These are phyloP conservation scores for Oncorhynchus tshawytscha DNA, from an alignment of 2,113 vertebrate genomes.

Conservation along the genomic window DNA sequence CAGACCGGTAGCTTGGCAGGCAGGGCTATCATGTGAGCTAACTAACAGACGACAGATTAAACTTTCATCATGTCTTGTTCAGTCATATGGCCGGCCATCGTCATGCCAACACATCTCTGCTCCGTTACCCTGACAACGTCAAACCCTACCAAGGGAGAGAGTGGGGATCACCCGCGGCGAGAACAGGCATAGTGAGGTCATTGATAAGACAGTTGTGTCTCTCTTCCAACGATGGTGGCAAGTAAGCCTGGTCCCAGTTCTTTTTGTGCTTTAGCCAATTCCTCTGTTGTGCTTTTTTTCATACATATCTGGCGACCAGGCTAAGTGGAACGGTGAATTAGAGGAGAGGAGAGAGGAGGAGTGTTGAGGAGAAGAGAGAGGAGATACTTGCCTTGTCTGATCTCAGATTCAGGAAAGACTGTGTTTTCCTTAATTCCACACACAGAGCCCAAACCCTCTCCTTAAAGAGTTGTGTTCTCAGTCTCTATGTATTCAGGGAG, in stretches of 20 bases:
- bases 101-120: constrained; percentile 18
- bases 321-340: neutral
- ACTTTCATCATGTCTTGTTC: constrained; percentile 25
- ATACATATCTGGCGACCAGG: too few relatives aligned
- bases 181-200: constrained; percentile 55
- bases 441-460: constrained; percentile 22
- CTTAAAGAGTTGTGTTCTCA: constrained; percentile 27
- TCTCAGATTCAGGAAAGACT: constrained; percentile 56
- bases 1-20: neutral
- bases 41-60: constrained; percentile 34
- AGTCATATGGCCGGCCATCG: constrained; percentile 8
- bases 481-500: constrained; percentile 43
- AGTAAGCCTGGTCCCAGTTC: constrained; percentile 48
- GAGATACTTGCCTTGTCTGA: constrained; percentile 54
- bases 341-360: neutral
- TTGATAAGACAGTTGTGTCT: constrained; percentile 63
- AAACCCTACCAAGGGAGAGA: constrained; percentile 15
- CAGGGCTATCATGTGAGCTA: neutral
- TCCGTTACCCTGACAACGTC: constrained; percentile 37
- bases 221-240: constrained; percentile 56
- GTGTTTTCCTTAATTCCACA: constrained; percentile 40
- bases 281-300: too few relatives aligned
- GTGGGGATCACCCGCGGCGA: constrained; percentile 18
- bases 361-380: constrained; percentile 29
- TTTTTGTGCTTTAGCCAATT: too few relatives aligned